Evolutionary conservation across 1,140 invertebrate genomes (phyloP).

Genomic region (Mercenaria mercenaria): DNA sequence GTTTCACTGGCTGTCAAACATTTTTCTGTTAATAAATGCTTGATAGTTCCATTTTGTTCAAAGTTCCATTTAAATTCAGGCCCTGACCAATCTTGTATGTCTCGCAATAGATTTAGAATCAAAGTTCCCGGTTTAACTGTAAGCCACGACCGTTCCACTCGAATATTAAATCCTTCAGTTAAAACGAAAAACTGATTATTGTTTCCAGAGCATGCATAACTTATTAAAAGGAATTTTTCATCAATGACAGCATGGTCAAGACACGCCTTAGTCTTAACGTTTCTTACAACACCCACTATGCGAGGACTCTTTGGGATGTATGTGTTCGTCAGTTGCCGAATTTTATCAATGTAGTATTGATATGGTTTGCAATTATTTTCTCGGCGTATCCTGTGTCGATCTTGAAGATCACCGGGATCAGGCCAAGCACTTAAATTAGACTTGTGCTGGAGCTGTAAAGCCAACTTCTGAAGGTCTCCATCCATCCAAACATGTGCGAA

Average conservation of each 20-base stretch:
- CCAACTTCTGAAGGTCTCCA: neutral
- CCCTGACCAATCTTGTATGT: neutral
- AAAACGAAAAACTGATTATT: conserved; percentile 42
- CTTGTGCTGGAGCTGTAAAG: neutral
- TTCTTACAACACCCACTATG: neutral
- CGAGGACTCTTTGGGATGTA: neutral
- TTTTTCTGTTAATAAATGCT: conserved; percentile 3
- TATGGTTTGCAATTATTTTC: conserved; percentile 49
- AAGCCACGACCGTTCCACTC: conserved; percentile 20
- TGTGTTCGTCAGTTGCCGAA: neutral
- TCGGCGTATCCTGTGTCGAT: conserved; percentile 17
- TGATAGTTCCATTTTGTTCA: neutral
- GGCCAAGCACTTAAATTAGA: neutral
- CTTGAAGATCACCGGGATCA: neutral
- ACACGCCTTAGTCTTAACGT: neutral
- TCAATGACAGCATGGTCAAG: conserved; percentile 1
- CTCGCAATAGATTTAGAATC: neutral
- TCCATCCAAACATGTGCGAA: conserved; percentile 44
- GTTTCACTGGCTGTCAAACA: neutral
- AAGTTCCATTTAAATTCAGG: conserved; percentile 5
- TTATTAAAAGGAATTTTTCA: neutral
- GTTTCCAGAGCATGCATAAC: neutral
- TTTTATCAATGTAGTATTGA: conserved; percentile 42
- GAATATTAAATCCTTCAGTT: conserved; percentile 9
- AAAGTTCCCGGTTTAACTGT: neutral